Conservation (phyloP, 2,113 vertebrate species). For the Tragelaphus scriptus region DNA sequence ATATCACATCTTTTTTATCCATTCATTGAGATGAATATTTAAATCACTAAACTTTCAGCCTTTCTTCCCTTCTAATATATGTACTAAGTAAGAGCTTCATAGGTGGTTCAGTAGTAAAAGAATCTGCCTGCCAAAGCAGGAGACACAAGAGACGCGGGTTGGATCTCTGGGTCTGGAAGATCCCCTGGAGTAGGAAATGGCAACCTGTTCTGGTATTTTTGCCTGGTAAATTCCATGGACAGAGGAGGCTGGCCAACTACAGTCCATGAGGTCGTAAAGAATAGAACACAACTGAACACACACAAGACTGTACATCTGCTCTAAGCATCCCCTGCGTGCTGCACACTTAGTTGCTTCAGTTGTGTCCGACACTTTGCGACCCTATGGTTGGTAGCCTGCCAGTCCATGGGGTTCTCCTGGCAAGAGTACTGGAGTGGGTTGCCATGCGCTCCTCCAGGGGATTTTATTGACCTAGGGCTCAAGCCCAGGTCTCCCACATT, state of each 20-base stretch:
- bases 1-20: neutral
- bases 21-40: neutral
- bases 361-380: neutral
- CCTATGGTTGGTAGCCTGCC: neutral
- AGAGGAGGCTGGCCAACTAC: neutral
- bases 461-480: neutral
- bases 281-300: neutral
- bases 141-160: neutral
- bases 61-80: neutral
- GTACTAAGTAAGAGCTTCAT: neutral
- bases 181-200: neutral
- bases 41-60: neutral
- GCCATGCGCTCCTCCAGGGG: neutral
- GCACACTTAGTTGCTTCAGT: neutral
- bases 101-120: neutral
- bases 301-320: neutral
- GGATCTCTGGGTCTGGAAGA: neutral
- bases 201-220: neutral
- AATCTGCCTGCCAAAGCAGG: neutral
- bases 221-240: neutral
- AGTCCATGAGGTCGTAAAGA: neutral
- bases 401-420: neutral
- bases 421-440: neutral
- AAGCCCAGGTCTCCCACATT: neutral
- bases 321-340: neutral